Base-by-base conservation (phyloP, 2,113 vertebrate species). In the Ammodytes dubius region DNA sequence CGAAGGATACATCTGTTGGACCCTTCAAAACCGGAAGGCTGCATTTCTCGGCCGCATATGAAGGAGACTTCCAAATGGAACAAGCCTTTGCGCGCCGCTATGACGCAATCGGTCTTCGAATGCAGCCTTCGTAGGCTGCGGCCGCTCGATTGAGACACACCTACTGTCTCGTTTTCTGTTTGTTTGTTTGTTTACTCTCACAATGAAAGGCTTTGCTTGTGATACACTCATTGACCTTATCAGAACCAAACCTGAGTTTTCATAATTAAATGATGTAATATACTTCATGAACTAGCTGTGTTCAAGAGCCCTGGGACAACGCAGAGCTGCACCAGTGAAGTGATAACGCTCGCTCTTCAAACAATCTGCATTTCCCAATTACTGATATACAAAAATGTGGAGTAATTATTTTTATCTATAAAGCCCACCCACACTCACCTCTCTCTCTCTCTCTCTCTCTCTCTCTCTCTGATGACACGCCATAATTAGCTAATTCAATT, bases 401-500 rank as follows among this genome's bases (percentile, higher is more conserved):
- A 63, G 52, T n/a, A 27, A 27, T 27, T 27, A 27, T 56, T 58
- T 71, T 47, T 39, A 72, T 78, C 15, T 47, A 1, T 43, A 49
- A 69, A 60, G 43, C 61, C 60, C 6, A 6, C 49, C 60, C 13
- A 45, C 50, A 47, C 37, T 13, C 27, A 27, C 27, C n/a, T 1
- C 27, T 27, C 27, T 27, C 27, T 27, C 27, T 27, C 27, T 27
- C 59, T 60, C 66, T 6, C n/a, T 1, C 27, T 27, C 27, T 27
- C 27, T 27, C 27, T 27, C 27, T 27, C 59, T 60, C 66, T 6
- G 13, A 60, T 45, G 70, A 52, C 59, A 2, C 63, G 50, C 49
- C 37, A 4, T 79, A 58, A 81, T 80, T 50, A 57, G 77, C 4
- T 84, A 61, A 85, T 90, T 78, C 39, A 17, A 57, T 76, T 85